These are phyloP conservation scores for Caerostris darwini DNA, from an alignment of 1,140 invertebrate genomes.

Conservation along the genomic window DNA sequence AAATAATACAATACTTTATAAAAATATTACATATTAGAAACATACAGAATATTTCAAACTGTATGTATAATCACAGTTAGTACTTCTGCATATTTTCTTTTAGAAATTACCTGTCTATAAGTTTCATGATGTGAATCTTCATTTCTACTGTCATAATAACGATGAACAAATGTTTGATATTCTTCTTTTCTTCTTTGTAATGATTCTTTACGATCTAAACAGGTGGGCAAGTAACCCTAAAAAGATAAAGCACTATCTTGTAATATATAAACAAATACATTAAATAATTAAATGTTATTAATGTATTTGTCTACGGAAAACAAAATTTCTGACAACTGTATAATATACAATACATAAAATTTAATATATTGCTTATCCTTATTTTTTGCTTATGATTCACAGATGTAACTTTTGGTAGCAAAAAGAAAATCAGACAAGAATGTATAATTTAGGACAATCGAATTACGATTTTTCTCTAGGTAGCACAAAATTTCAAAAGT, in stretches of 20 bases:
- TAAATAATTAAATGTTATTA: too few relatives aligned
- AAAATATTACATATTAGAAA: background rate
- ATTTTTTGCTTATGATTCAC: background rate
- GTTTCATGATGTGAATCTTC: constrained; percentile 96
- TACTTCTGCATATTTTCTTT: background rate
- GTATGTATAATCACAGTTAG: too few relatives aligned
- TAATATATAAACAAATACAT: too few relatives aligned
- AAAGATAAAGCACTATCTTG: constrained; percentile 68
- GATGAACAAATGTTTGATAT: constrained; percentile 96
- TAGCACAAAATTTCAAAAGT: background rate
- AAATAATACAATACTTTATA: background rate
- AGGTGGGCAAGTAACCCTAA: constrained; percentile 94
- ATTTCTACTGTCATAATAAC: constrained; percentile 96
- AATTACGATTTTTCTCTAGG: background rate
- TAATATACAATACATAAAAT: too few relatives aligned
- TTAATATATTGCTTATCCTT: too few relatives aligned
- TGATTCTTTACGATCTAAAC: constrained; percentile 90
- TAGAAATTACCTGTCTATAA: constrained; percentile 89
- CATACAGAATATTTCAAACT: too few relatives aligned
- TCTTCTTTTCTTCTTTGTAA: constrained; percentile 96
- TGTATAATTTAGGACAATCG: background rate
- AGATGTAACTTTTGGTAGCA: background rate
- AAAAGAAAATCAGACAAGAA: background rate
- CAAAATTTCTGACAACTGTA: too few relatives aligned
- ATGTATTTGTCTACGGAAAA: too few relatives aligned